Evolutionary conservation across 2,797 vertebrate genomes (phyloP).

Genomic region (Somateria mollissima): DNA sequence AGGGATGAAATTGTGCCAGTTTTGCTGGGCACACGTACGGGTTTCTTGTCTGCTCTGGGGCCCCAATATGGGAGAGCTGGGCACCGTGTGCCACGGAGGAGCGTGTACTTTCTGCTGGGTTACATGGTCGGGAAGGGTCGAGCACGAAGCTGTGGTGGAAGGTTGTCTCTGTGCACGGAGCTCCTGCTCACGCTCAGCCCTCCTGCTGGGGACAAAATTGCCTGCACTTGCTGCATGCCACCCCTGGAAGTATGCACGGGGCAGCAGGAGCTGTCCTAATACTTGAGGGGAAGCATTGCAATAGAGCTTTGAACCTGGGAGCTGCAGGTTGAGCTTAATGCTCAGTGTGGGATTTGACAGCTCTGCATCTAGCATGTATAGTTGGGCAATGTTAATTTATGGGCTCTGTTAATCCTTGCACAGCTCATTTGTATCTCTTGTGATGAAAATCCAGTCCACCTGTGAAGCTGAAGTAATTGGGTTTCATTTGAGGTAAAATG

Average conservation of each 20-base stretch:
- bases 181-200: background rate
- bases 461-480: background rate
- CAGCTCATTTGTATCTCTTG: background rate
- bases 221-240: background rate
- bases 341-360: background rate
- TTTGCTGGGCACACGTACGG: background rate
- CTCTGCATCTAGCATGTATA: background rate
- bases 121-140: fast-evolving
- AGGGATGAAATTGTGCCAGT: fast-evolving
- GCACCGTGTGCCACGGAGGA: background rate
- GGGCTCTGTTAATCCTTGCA: background rate
- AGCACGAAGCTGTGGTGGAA: too few relatives aligned
- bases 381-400: background rate
- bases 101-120: background rate
- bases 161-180: background rate
- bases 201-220: fast-evolving
- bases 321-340: background rate
- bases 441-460: background rate
- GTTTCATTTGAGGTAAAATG: background rate
- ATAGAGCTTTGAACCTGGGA: background rate
- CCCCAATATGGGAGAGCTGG: background rate
- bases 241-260: fast-evolving
- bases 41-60: background rate
- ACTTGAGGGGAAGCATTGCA: background rate
- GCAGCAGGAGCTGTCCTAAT: background rate